These are phyloP conservation scores for Semicossyphus pulcher DNA, from an alignment of 2,113 vertebrate species.

Conservation along the genomic window DNA sequence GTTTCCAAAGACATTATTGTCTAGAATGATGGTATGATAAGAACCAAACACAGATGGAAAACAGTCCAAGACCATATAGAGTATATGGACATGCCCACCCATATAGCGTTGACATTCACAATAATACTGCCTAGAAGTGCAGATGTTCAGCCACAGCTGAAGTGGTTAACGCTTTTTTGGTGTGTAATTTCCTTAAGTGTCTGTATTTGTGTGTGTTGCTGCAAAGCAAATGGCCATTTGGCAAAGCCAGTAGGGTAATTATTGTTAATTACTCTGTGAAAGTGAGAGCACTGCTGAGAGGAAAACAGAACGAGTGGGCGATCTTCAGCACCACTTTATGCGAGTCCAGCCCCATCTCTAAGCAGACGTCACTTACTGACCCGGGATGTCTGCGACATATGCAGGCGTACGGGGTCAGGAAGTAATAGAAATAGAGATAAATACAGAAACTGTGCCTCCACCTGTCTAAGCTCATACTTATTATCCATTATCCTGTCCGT, in stretches of 20 bases:
- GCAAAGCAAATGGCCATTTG: constrained; percentile 73
- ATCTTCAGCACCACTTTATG: constrained; percentile 54
- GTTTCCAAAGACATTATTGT: not conserved
- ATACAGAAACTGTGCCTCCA: constrained; percentile 51
- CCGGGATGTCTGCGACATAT: constrained; percentile 29
- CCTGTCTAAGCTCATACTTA: constrained; percentile 40
- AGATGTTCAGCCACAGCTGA: constrained; percentile 54
- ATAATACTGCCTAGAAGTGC: constrained; percentile 1
- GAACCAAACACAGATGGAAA: not conserved
- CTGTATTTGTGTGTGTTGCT: constrained; percentile 40
- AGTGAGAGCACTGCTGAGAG: constrained; percentile 67
- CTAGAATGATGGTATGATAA: not conserved
- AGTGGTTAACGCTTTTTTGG: constrained; percentile 37
- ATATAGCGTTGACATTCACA: not conserved
- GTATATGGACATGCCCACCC: not conserved
- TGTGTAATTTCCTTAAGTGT: constrained; percentile 47
- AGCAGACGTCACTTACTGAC: constrained; percentile 51
- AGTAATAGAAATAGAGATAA: constrained; percentile 24
- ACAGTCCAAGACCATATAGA: not conserved
- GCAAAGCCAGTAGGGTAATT: constrained; percentile 73
- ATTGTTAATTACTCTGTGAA: constrained; percentile 77
- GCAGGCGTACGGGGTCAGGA: constrained; percentile 23
- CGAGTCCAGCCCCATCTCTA: constrained; percentile 25
- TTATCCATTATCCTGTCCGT: constrained; percentile 48
- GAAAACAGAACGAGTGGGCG: constrained; percentile 66